Base-by-base conservation (phyloP, 2,888 invertebrate species). In the Rhodophaea formosa region DNA sequence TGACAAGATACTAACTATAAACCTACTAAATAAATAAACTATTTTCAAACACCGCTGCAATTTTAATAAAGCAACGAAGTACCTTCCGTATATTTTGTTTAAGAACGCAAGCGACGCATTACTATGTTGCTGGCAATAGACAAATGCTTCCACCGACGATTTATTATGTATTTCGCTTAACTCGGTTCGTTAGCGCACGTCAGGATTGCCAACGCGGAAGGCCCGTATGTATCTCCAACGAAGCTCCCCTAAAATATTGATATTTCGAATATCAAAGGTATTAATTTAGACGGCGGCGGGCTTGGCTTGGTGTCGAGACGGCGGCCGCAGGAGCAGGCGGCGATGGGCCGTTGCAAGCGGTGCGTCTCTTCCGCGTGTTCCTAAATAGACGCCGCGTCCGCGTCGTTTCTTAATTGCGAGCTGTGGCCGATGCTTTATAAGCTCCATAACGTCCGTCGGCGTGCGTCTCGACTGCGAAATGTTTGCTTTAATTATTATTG, bases 401-500 rank as follows among this genome's bases (percentile, higher is more conserved):
- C 82, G 83, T 80, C 87, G 86, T 81, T 85, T 88, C 89, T 90
- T 91, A 91, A 91, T 90, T 90, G 88, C 91, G 79, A 81, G 82
- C 78, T 80, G 83, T 73, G 81, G 79, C 82, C 82, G 82, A 88
- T 88, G 86, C 86, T 90, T 91, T 89, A 90, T 89, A 90, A 90
- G 89, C 88, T 90, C 87, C 86, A 88, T 88, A 88, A 88, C 86
- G 86, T 80, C 80, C 76, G 86, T 84, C 86, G 83, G 83, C 83
- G 83, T 79, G 75, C 82, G 86, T 86, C 88, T 85, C 85, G 82
- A 72, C 82, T 86, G 84, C 79, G 82, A 89, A 88, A 89, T 89
- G 88, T 91, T 88, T 90, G 91, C 89, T 88, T 91, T 88, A 91
- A 91, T 91, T 91, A 91, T 91, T 91, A 91, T 90, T 91, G 91